A percentile compares a stretch with the other conserved stretches of the same genome.
Evolutionary conservation across 92 coral and sea anemone species (phyloP).

Genomic region (Blastomussa wellsi): DNA sequence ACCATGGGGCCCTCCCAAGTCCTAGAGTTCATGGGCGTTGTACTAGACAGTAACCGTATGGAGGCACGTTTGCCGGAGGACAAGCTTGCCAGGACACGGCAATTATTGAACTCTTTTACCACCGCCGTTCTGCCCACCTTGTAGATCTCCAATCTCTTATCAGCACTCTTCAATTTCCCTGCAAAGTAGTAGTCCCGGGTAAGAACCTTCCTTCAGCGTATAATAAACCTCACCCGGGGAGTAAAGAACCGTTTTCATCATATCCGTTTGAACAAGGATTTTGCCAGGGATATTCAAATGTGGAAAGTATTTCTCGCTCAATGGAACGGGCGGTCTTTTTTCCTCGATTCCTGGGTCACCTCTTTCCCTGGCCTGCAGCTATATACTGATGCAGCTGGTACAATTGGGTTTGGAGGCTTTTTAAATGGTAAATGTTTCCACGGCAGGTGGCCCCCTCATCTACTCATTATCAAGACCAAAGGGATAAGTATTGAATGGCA

Average conservation of each 20-base stretch:
- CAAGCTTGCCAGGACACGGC: too few species aligned
- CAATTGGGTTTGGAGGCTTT: conserved; percentile 60
- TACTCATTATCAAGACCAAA: conserved; percentile 34
- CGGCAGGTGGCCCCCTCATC: conserved; percentile 56
- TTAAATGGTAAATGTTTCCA: conserved; percentile 69
- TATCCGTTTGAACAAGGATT: conserved; percentile 44
- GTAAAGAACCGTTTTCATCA: too few species aligned
- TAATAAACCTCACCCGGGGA: conserved; percentile 58
- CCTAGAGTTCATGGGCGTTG: too few species aligned
- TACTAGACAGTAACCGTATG: too few species aligned
- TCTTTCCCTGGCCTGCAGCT: conserved; percentile 42
- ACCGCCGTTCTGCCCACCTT: conserved; percentile 31
- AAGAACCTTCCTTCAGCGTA: conserved; percentile 64
- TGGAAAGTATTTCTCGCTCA: conserved; percentile 56
- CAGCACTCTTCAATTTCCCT: too few species aligned
- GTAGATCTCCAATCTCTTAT: conserved; percentile 60
- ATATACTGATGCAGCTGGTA: conserved; percentile 68
- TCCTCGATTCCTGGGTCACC: conserved; percentile 46
- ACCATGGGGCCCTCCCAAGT: too few species aligned
- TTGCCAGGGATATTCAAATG: conserved; percentile 57
- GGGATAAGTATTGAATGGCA: conserved; percentile 75
- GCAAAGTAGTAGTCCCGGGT: conserved; percentile 65
- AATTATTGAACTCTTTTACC: conserved; percentile 25
- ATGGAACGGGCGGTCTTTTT: conserved; percentile 67
- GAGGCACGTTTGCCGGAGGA: too few species aligned